Percentiles rank a stretch among this genome's conserved stretches.
phyloP scores from a whole-genome alignment of 2,888 invertebrate genomes.

The Cephus pygmeus region DNA sequence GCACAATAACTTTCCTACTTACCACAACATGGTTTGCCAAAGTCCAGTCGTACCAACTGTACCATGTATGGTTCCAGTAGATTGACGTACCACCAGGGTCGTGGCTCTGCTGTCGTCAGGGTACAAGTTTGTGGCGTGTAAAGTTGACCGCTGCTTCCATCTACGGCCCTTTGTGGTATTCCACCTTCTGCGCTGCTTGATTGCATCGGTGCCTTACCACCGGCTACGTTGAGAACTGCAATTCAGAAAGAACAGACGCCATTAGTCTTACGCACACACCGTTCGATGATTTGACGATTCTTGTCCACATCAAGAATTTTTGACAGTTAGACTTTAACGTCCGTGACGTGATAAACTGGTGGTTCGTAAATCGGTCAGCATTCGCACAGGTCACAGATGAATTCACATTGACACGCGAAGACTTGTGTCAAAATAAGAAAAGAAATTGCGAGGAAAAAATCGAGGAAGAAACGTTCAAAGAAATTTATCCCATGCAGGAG shows the following conservation, averaged over 20 bases:
- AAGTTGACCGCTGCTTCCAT: constrained; percentile 87
- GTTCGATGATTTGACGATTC: too few species aligned
- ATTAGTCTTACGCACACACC: not conserved
- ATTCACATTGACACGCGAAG: not conserved
- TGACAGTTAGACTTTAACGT: not conserved
- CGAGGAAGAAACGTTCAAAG: not conserved
- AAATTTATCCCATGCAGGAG: not conserved
- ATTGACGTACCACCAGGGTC: constrained; percentile 97
- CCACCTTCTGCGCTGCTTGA: constrained; percentile 85
- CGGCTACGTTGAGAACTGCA: constrained; percentile 91
- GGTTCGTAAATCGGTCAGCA: not conserved
- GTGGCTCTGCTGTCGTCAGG: constrained; percentile 83
- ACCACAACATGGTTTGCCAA: constrained; percentile 93
- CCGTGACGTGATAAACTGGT: not conserved
- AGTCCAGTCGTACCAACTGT: constrained; percentile 89
- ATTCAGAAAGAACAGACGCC: constrained; percentile 41
- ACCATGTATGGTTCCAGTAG: constrained; percentile 95
- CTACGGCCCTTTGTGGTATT: constrained; percentile 90
- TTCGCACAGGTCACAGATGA: not conserved
- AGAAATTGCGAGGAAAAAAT: not conserved
- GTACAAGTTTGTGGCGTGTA: constrained; percentile 89
- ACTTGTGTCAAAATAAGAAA: not conserved
- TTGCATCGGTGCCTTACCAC: constrained; percentile 96
- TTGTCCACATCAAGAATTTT: not conserved
- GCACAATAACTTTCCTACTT: constrained; percentile 63